Evolutionary conservation across 2,888 invertebrate genomes (phyloP), one percentile per base, ranked within the genome.

Genomic region (Stegophylla sp.): DNA sequence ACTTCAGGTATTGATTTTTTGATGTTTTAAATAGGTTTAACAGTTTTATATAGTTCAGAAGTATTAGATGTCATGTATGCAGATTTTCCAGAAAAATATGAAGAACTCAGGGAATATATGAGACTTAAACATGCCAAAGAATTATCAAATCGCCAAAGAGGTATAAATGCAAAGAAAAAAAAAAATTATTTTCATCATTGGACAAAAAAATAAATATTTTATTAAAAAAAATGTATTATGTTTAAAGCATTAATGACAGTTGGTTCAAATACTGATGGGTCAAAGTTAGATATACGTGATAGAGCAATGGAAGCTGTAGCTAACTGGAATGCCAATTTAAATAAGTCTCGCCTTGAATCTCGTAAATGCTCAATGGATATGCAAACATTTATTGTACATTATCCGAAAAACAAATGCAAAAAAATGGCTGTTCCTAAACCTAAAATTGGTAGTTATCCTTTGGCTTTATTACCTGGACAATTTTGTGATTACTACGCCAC

Each of bases 391-490:
- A 93, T 93, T 0, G 90, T 97, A 83, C 94, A 94, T 86, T 91
- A 92, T 86, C 94, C 94, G 5, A 89, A 89, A 73, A 86, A 85
- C 83, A 85, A 86, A 82, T 85, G 85, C 59, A 86, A 88, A 23
- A 87, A 87, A 41, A 88, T 88, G 83, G 85, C 88, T 83, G 87
- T 88, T 83, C 86, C 87, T 2, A 89, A 90, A 81, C 88, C 89
- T 71, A 89, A 89, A 84, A 87, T 91, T 59, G 91, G 91, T 61
- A 87, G 90, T 87, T 99, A 97, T 89, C 98, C 98, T 26, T 92
- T 97, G 83, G 92, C 98, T 64, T 88, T 99, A 83, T 92, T 99
- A 84, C 96, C 97, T 53, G 98, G 98, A n/a, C 99, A 99, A 88
- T 98, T 92, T 88, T 93, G 94, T 84, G 95, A 97, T 87, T 90